A percentile compares a stretch with the other conserved stretches of the same genome.
phyloP scores from a whole-genome alignment of 1,140 invertebrate species.

The Drosophila sechellia region DNA sequence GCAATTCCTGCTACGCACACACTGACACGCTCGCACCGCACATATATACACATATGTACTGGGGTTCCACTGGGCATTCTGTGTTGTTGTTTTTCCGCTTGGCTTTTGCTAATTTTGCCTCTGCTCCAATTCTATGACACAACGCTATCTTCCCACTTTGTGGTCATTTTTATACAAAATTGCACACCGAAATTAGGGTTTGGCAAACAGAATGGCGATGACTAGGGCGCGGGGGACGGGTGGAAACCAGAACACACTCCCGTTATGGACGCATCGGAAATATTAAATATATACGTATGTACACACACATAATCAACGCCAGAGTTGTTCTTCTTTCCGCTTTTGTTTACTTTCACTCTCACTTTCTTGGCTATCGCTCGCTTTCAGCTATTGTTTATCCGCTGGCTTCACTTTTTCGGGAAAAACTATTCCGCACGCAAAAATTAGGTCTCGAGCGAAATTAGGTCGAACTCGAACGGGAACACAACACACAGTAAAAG shows the following conservation, averaged over 20 bases:
- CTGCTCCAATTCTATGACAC: conserved; percentile 79
- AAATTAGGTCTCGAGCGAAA: conserved; percentile 74
- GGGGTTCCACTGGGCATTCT: conserved; percentile 25
- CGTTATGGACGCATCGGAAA: conserved; percentile 53
- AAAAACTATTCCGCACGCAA: conserved; percentile 74
- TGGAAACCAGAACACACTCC: conserved; percentile 37
- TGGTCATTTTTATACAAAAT: conserved; percentile 60
- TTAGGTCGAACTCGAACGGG: conserved; percentile 79
- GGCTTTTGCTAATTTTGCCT: conserved; percentile 54
- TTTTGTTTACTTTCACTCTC: conserved; percentile 37
- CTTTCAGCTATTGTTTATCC: conserved; percentile 56
- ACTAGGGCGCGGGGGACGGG: not conserved
- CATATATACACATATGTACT: conserved; percentile 24
- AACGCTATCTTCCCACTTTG: conserved; percentile 43
- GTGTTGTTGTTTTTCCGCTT: conserved; percentile 48
- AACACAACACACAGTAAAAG: conserved; percentile 78
- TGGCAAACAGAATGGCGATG: conserved; percentile 5
- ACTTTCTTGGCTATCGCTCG: conserved; percentile 36
- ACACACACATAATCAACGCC: conserved; percentile 10
- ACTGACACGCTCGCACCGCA: conserved; percentile 3
- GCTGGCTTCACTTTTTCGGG: conserved; percentile 68
- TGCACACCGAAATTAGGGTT: conserved; percentile 47
- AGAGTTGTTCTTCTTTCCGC: conserved; percentile 36
- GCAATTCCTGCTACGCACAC: conserved; percentile 69
- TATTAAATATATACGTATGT: conserved; percentile 31